Evolutionary conservation across 2,797 vertebrate genomes (phyloP).

Genomic region (Neomorphus geoffroyi): DNA sequence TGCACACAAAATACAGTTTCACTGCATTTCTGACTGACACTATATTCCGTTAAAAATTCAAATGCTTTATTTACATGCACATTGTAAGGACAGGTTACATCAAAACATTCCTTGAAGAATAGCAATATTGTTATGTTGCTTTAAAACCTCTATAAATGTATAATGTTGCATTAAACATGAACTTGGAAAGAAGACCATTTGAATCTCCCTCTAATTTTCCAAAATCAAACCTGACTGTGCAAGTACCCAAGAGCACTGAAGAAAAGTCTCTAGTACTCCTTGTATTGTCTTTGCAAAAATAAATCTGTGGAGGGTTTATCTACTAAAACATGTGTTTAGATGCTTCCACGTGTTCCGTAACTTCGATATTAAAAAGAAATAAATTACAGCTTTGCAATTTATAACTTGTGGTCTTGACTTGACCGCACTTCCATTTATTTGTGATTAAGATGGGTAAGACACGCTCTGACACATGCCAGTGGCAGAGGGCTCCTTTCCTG

Average conservation of each 20-base stretch:
- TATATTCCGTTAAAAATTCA: background rate
- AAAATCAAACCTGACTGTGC: background rate
- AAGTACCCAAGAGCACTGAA: background rate
- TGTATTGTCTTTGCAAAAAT: background rate
- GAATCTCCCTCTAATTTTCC: background rate
- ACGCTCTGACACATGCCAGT: fast-evolving
- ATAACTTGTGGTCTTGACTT: background rate
- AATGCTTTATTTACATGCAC: background rate
- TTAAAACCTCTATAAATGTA: background rate
- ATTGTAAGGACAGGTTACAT: background rate
- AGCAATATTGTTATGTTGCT: background rate
- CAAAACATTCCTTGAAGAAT: background rate
- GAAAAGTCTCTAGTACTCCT: background rate
- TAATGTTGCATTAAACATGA: background rate
- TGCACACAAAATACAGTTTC: background rate
- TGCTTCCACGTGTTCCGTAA: fast-evolving
- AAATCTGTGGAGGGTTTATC: background rate
- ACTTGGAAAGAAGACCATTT: background rate
- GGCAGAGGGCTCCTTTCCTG: background rate
- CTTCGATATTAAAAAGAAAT: background rate
- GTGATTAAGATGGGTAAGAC: background rate
- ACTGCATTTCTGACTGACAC: background rate
- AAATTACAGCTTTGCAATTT: background rate
- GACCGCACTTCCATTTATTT: background rate
- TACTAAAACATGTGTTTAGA: background rate